A percentile compares a stretch with the other conserved stretches of the same genome.
These are phyloP conservation scores for Anoplolepis gracilipes DNA, from an alignment of 1,140 invertebrate species.

Conservation along the genomic window DNA sequence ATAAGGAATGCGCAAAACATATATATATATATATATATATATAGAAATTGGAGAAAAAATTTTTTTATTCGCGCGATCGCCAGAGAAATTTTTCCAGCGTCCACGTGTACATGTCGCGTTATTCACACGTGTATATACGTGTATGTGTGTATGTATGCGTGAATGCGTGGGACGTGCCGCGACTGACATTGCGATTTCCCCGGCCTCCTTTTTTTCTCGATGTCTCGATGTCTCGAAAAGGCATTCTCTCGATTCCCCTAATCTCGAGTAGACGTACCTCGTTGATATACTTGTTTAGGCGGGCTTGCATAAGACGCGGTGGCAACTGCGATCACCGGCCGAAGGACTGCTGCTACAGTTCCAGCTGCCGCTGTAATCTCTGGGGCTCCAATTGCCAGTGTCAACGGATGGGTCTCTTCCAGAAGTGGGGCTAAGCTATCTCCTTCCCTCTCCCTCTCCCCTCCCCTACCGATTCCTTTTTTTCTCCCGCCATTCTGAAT, in stretches of 20 bases:
- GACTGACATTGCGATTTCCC: neutral
- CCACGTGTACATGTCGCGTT: neutral
- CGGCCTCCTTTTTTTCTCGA: neutral
- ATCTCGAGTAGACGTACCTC: constrained; percentile 91
- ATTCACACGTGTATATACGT: neutral
- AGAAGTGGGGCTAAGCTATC: constrained; percentile 93
- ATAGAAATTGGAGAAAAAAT: neutral
- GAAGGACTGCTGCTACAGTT: constrained; percentile 94
- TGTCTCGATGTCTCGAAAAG: constrained; percentile 79
- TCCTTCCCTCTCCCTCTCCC: no score
- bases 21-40: no score
- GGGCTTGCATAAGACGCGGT: constrained; percentile 92
- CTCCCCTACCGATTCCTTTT: no score
- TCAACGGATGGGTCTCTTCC: constrained; percentile 95
- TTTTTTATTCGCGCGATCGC: neutral
- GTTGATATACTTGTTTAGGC: constrained; percentile 94
- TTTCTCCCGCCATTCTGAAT: neutral
- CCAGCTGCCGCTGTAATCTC: constrained; percentile 95
- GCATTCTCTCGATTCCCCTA: constrained; percentile 84
- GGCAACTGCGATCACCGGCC: constrained; percentile 94
- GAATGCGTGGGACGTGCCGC: neutral
- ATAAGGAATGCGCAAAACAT: no score
- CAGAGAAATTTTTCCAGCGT: neutral
- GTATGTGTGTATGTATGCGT: neutral
- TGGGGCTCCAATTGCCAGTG: constrained; percentile 97